phyloP scores from a whole-genome alignment of 2,888 invertebrate genomes.

The Xylota segnis region DNA sequence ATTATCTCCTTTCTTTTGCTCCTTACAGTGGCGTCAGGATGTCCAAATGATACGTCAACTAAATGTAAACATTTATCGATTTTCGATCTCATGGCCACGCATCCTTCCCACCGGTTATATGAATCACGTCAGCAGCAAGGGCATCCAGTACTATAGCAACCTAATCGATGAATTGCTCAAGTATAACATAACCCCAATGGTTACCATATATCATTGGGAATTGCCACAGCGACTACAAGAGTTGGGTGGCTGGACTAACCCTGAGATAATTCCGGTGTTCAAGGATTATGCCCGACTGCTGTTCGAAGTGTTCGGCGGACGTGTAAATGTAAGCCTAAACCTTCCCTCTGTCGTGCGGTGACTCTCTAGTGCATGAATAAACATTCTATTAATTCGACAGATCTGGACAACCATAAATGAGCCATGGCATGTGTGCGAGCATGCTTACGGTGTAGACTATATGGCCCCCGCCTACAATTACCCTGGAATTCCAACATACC shows the following conservation, averaged over 20 bases:
- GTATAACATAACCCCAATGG: slow-evolving; percentile 89
- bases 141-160: slow-evolving; percentile 91
- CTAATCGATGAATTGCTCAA: slow-evolving; percentile 89
- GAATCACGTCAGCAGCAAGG: slow-evolving; percentile 88
- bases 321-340: slow-evolving; percentile 85
- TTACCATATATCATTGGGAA: slow-evolving; percentile 91
- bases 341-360: neutral
- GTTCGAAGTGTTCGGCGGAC: slow-evolving; percentile 87
- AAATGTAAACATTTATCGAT: slow-evolving; percentile 89
- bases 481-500: slow-evolving; percentile 88
- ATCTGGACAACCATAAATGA: slow-evolving; percentile 93
- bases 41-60: slow-evolving; percentile 87
- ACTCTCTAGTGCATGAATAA: neutral
- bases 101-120: slow-evolving; percentile 89
- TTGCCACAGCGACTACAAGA: slow-evolving; percentile 88
- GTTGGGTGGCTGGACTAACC: slow-evolving; percentile 89
- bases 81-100: slow-evolving; percentile 91
- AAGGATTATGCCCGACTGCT: slow-evolving; percentile 88
- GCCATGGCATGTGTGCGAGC: slow-evolving; percentile 86
- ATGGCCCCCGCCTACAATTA: slow-evolving; percentile 87
- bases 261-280: slow-evolving; percentile 87
- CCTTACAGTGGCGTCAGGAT: slow-evolving; percentile 86
- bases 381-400: slow-evolving; percentile 61
- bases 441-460: slow-evolving; percentile 86
- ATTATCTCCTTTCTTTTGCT: slow-evolving; percentile 3